phyloP scores from a whole-genome alignment of 2,888 invertebrate genomes.

The Aricia artaxerxes region DNA sequence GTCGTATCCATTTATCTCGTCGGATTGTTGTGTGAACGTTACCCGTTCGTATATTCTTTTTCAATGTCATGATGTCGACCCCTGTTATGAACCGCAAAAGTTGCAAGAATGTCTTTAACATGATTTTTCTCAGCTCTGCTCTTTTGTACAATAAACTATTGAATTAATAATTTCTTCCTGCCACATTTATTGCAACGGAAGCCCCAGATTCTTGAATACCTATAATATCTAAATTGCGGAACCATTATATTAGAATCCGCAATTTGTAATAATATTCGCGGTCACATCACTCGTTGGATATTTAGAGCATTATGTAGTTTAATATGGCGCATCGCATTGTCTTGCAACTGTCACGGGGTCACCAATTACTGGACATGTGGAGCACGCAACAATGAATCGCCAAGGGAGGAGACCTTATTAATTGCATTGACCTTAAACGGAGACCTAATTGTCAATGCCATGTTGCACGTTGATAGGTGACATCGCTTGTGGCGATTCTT shows the following conservation, averaged over 20 bases:
- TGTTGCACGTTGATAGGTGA: background rate
- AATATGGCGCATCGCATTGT: slow-evolving; percentile 48
- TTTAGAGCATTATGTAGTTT: slow-evolving; percentile 28
- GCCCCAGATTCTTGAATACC: background rate
- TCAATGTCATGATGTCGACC: slow-evolving; percentile 44
- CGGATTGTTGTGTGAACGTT: slow-evolving; percentile 71
- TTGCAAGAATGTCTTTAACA: too few species aligned
- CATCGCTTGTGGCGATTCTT: background rate
- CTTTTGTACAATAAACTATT: background rate
- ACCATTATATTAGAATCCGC: background rate
- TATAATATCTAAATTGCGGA: background rate
- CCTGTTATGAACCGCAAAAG: background rate
- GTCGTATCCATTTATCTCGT: slow-evolving; percentile 61
- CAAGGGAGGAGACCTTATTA: slow-evolving; percentile 44
- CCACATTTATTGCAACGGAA: background rate
- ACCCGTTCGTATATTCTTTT: slow-evolving; percentile 52
- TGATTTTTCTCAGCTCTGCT: too few species aligned
- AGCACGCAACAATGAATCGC: slow-evolving; percentile 54
- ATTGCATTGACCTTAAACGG: slow-evolving; percentile 33
- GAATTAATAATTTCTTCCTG: background rate
- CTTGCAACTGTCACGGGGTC: slow-evolving; percentile 53
- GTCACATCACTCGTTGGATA: slow-evolving; percentile 11
- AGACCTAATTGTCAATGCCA: slow-evolving; percentile 8
- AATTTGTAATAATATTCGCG: slow-evolving; percentile 1
- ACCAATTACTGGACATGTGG: slow-evolving; percentile 54